Evolutionary conservation across 2,888 invertebrate species (phyloP), one percentile per base, ranked within the genome.

Genomic region (Halocaridina rubra): DNA sequence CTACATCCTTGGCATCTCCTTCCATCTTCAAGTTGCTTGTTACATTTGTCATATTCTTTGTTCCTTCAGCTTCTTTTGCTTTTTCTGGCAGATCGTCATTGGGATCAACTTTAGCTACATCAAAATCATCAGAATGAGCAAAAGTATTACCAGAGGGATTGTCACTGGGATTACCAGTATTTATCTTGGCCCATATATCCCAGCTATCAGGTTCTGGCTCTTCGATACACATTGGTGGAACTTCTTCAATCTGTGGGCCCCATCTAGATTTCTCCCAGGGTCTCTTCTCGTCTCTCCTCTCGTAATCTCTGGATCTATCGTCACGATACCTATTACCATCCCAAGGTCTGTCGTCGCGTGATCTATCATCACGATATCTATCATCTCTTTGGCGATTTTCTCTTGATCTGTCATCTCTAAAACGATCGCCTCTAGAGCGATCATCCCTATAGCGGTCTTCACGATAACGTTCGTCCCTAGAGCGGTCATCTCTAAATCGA

Each of bases 111-210:
- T 77, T 61, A 16, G 30, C 33, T 8, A 61, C 22, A 13, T 24
- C 33, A 2, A 5, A 27, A 13, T 19, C n/a, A n/a, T n/a, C n/a
- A n/a, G n/a, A n/a, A n/a, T n/a, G n/a, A n/a, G n/a, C n/a, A n/a
- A n/a, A n/a, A n/a, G n/a, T n/a, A n/a, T n/a, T 19, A 27, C 16
- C 22, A 5, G 4, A 13, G 1, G 24, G 39, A 46, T 33, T 53
- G n/a, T 53, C 53, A 53, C 53, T 27, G 3, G 53, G 59, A 46
- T 67, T 67, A 27, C 27, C 67, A 16, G 29, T 32, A 1, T 78
- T 19, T 74, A 84, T 84, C 74, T 76, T 61, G 1, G 81, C 85
- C 85, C 85, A 85, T 4, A 61, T 72, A 53, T 81, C 81, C 81
- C 85, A 81, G 53, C 81, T 78, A 19, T 78, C 81, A 19, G 85